Evolutionary conservation across 2,797 vertebrate genomes (phyloP), one percentile per base, ranked within the genome.

Genomic region (Channa striata): DNA sequence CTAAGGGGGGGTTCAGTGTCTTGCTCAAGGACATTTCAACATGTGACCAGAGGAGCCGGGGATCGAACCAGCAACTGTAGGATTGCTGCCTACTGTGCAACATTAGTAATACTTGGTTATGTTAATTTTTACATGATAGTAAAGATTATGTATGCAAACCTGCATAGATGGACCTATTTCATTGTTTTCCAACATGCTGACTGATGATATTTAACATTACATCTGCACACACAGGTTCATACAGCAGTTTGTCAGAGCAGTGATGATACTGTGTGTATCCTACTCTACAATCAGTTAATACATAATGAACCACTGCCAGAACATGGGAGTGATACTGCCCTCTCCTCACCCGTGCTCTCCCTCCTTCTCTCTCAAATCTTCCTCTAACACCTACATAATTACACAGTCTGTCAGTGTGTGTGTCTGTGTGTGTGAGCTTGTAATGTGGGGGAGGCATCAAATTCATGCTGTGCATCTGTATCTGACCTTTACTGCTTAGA

Each of bases 401-500:
- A 86, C 71, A 83, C 72, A 84, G 77, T 78, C 74, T 80, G 80
- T 86, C 82, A 77, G 62, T 17, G 60, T 46, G 77, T 63, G 43
- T 59, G 59, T 48, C 21, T 59, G 40, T 48, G 52, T 54, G 62
- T 49, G 49, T 30, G 16, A 54, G 77, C 59, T 59, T 83, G 72
- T 84, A 86, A 78, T 80, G 85, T 78, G 89, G 77, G 81, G 90
- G 91, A 82, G 82, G 92, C 79, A 62, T 80, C 84, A 84, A 83
- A 88, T 80, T 87, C 53, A 76, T 25, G 72, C 89, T 80, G 88
- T 76, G 89, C 90, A 89, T 90, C 86, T 80, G 78, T 76, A 88
- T 92, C 87, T 93, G 90, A 93, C 92, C 92, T 92, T 88, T 91
- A 68, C 77, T 20, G 85, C 88, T 88, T 17, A 81, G 89, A 92